Conservation (phyloP, 2,113 vertebrate genomes). For the Archilochus colubris region DNA sequence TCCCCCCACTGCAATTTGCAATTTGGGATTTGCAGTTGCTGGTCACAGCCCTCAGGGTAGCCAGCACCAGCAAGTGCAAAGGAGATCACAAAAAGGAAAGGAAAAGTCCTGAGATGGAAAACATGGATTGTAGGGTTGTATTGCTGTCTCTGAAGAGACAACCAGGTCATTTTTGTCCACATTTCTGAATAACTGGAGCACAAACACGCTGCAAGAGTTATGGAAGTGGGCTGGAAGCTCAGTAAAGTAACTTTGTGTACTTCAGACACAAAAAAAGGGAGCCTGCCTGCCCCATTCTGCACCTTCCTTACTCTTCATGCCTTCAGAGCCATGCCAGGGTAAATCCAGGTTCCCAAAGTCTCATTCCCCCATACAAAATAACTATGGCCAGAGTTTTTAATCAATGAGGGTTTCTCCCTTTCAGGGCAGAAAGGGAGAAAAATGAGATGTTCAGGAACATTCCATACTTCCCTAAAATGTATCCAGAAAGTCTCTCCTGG, state of each 20-base stretch:
- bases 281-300: neutral
- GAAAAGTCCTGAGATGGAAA: neutral
- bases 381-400: neutral
- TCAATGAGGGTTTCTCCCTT: neutral
- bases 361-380: neutral
- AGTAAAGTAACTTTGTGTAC: neutral
- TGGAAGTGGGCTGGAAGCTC: neutral
- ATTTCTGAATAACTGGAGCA: neutral
- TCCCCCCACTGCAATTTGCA: neutral
- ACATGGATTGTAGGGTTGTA: rapidly evolving
- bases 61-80: neutral
- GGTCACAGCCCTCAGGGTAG: neutral
- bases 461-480: neutral
- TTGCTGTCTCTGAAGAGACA: neutral
- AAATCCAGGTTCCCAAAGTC: neutral
- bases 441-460: too few species aligned
- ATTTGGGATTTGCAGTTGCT: neutral
- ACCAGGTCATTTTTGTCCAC: neutral
- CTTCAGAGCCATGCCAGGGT: neutral
- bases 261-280: rapidly evolving
- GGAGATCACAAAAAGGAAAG: neutral
- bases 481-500: neutral
- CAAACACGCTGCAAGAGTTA: neutral
- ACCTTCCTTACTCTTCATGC: neutral
- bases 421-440: neutral